Evolutionary conservation across 2,888 invertebrate species (phyloP), one percentile per base, ranked within the genome.

Genomic region (Nesidiocoris tenuis): DNA sequence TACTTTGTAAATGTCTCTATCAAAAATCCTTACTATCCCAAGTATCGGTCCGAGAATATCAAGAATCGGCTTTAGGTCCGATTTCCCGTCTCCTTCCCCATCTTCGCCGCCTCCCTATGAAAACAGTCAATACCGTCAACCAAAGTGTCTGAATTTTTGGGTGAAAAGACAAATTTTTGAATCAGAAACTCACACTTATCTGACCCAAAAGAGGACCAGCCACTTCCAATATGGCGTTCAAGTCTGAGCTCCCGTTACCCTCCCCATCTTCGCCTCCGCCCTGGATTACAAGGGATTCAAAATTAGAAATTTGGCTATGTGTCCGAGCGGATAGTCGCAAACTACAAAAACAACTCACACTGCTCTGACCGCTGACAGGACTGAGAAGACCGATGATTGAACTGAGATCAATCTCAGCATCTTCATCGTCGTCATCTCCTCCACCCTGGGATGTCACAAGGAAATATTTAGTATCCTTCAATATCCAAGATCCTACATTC

Each of bases 331-430:
- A n/a, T n/a, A n/a, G n/a, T 17, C 9, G 12, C 16, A 3, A 1
- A 55, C n/a, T n/a, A n/a, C n/a, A 61, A 59, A 2, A n/a, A n/a
- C n/a, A n/a, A 68, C 68, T 68, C 22, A 56, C 68, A 63, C 61
- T 77, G 75, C 68, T 68, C 56, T 57, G 61, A 61, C 67, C 61
- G 25, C 72, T 39, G 63, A 63, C 39, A 12, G 80, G 80, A 5
- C 79, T 78, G 12, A 81, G 70, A 9, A 81, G 75, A 19, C 77
- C 79, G n/a, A 81, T 70, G 21, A 81, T 77, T 21, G 80, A 79
- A 12, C 79, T 77, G 17, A 79, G 78, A 64, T 80, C 80, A 9
- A 71, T 76, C 12, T 70, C 78, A 16, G 61, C 78, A 3, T 57
- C 70, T 56, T 66, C 78, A 61, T 64, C 78, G 22, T 70, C 70